phyloP scores from a whole-genome alignment of 2,113 vertebrate genomes.

The Monopterus albus region DNA sequence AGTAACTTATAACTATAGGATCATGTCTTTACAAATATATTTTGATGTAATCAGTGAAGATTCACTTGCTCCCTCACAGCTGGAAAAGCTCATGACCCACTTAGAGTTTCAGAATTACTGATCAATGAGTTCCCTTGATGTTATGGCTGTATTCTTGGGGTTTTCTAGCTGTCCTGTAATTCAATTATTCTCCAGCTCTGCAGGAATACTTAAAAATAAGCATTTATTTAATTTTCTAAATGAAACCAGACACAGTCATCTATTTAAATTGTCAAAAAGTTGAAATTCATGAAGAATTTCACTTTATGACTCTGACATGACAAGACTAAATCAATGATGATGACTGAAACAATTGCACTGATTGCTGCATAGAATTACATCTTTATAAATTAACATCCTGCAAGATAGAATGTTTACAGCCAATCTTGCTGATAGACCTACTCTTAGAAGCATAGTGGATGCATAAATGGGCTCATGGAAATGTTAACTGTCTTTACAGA shows the following conservation, averaged over 20 bases:
- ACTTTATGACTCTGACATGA: conserved; percentile 3
- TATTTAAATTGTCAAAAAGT: not conserved
- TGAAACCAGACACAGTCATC: not conserved
- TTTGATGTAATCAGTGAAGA: conserved; percentile 1
- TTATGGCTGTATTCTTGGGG: conserved; percentile 9
- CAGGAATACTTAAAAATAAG: not conserved
- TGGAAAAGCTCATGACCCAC: conserved; percentile 17
- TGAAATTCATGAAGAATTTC: not conserved
- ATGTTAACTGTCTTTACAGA: not conserved
- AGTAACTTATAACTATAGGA: conserved; percentile 12
- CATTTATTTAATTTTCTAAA: not conserved
- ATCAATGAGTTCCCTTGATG: conserved; percentile 25
- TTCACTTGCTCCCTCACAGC: conserved; percentile 8
- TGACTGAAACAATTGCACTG: not conserved
- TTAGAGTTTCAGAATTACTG: conserved; percentile 13
- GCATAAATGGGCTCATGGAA: too few relatives aligned
- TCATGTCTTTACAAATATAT: conserved; percentile 1
- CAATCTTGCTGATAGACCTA: conserved; percentile 1
- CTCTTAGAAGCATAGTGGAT: too few relatives aligned
- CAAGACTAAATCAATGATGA: not conserved
- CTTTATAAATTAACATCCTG: conserved; percentile 1
- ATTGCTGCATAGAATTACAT: not conserved
- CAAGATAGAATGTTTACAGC: not conserved
- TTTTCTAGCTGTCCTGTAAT: not conserved
- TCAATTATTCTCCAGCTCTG: not conserved